Evolutionary conservation across 2,888 invertebrate genomes (phyloP).

Genomic region (Molorchus minor): DNA sequence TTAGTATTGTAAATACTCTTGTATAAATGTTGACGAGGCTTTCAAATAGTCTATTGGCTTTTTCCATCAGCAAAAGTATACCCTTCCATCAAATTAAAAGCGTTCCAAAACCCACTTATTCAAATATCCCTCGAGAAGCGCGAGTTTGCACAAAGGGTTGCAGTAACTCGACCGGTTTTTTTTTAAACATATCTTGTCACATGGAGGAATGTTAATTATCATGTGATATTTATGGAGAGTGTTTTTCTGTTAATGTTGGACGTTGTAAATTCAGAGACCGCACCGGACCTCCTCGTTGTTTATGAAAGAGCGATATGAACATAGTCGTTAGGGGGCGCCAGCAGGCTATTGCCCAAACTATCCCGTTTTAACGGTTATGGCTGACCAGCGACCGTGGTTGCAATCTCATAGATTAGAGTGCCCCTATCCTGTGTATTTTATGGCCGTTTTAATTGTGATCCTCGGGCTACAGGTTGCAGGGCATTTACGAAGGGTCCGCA

Average conservation of each 20-base stretch:
- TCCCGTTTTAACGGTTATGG: slow-evolving; percentile 48
- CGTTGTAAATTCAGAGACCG: slow-evolving; percentile 34
- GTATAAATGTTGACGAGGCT: too few species aligned
- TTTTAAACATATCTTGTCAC: slow-evolving; percentile 37
- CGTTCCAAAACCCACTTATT: slow-evolving; percentile 30
- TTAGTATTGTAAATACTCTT: too few species aligned
- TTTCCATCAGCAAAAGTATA: too few species aligned
- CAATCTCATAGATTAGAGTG: slow-evolving; percentile 42
- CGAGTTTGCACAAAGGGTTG: slow-evolving; percentile 31
- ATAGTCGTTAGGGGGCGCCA: slow-evolving; percentile 23
- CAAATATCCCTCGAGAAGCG: slow-evolving; percentile 30
- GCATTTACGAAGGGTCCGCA: slow-evolving; percentile 3
- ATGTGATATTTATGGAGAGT: slow-evolving; percentile 38
- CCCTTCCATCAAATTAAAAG: slow-evolving; percentile 36
- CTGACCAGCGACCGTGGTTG: slow-evolving; percentile 41
- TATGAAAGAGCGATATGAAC: slow-evolving; percentile 38
- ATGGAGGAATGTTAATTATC: slow-evolving; percentile 42
- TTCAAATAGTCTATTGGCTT: too few species aligned
- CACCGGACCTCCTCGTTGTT: slow-evolving; percentile 31
- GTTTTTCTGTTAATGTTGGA: slow-evolving; percentile 32
- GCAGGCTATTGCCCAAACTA: slow-evolving; percentile 37
- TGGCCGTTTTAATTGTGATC: slow-evolving; percentile 44
- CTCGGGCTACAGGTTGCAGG: slow-evolving; percentile 39
- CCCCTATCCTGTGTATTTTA: slow-evolving; percentile 38
- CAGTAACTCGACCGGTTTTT: slow-evolving; percentile 26